These are phyloP conservation scores for Listrodromus nycthemerus DNA, from an alignment of 2,888 invertebrate species.

Conservation along the genomic window DNA sequence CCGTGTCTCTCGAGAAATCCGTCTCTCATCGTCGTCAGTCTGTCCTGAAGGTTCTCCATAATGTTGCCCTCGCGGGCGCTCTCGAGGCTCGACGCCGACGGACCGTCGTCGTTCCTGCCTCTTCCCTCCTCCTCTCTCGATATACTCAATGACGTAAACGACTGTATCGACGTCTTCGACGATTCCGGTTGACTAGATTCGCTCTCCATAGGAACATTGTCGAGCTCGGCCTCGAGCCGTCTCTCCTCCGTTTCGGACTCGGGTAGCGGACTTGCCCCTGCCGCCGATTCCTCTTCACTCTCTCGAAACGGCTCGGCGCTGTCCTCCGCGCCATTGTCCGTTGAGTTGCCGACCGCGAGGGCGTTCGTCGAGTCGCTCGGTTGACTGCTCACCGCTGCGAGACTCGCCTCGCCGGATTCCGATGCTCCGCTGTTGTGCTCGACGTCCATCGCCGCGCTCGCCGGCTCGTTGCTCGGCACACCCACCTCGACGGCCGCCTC, in stretches of 20 bases:
- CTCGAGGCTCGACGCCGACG: conserved; percentile 70
- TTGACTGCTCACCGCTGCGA: conserved; percentile 2
- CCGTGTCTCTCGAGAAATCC: conserved; percentile 87
- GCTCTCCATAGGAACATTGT: conserved; percentile 77
- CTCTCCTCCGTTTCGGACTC: conserved; percentile 61
- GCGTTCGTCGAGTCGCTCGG: conserved; percentile 37
- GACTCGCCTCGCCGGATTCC: conserved; percentile 43
- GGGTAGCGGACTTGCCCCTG: conserved; percentile 42
- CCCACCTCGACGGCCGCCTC: neutral
- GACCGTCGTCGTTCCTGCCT: conserved; percentile 64
- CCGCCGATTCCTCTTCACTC: conserved; percentile 51
- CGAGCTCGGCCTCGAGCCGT: conserved; percentile 59
- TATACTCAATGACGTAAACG: conserved; percentile 73
- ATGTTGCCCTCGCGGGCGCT: conserved; percentile 76
- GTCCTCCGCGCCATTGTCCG: conserved; percentile 66
- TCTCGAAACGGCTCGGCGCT: conserved; percentile 40
- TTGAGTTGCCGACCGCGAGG: conserved; percentile 54
- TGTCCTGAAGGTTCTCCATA: conserved; percentile 84
- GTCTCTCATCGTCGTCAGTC: conserved; percentile 85
- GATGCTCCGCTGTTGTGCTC: conserved; percentile 44
- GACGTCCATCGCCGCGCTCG: conserved; percentile 34
- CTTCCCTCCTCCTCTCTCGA: conserved; percentile 67
- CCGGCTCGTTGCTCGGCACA: conserved; percentile 1
- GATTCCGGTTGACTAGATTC: conserved; percentile 80
- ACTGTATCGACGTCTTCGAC: conserved; percentile 74